These are phyloP conservation scores for Rhynchotus rufescens DNA, from an alignment of 2,797 vertebrate genomes.

Conservation along the genomic window DNA sequence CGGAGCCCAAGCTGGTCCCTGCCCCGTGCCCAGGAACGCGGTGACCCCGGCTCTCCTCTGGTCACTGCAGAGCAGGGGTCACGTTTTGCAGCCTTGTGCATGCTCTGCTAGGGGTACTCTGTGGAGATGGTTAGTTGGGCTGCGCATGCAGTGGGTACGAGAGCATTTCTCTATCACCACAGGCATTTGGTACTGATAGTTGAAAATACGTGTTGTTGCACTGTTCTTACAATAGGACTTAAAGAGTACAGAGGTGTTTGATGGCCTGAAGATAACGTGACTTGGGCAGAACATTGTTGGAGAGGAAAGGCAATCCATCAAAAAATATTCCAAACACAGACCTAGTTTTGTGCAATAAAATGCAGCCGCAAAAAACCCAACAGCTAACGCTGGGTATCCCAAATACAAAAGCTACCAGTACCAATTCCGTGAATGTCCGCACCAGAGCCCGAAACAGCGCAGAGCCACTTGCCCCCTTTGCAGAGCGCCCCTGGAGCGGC, in stretches of 20 bases:
- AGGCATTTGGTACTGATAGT: constrained; percentile 20
- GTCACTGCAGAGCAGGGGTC: not conserved
- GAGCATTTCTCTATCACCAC: not conserved
- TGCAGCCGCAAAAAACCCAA: not conserved
- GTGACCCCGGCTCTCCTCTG: not conserved
- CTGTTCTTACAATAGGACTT: not conserved
- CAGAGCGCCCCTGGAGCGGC: constrained; percentile 25
- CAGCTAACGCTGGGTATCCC: not conserved
- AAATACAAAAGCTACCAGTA: not conserved
- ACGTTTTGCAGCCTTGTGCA: not conserved
- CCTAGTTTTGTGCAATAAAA: not conserved
- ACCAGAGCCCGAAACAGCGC: not conserved
- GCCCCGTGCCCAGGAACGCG: not conserved
- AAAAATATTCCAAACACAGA: not conserved
- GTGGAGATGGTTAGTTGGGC: not conserved
- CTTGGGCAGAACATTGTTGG: not conserved
- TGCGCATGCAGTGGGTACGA: not conserved
- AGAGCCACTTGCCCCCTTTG: not conserved
- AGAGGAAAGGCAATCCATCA: not conserved
- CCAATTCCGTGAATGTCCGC: not conserved
- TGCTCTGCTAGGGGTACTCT: not conserved
- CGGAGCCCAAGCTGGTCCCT: not conserved
- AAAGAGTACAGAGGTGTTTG: not conserved
- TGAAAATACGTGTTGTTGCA: not conserved
- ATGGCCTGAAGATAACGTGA: not conserved